Base-by-base conservation (phyloP, 2,113 vertebrate species). In the Indri indri region DNA sequence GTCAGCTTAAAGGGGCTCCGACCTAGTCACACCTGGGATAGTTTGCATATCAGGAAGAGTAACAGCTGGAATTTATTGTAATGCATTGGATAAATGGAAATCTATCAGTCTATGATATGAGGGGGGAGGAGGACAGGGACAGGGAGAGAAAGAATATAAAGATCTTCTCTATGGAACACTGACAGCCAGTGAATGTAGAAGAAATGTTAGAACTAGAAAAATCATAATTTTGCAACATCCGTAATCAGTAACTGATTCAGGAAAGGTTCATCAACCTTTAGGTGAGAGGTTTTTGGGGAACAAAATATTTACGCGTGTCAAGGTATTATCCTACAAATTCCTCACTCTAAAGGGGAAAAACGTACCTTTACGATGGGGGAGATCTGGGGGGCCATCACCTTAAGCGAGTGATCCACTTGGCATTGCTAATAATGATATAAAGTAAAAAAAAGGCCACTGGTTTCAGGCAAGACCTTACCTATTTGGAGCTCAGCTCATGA, bases 41-140 rank as follows among this genome's bases (percentile, higher is more conserved):
- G 5, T 27, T 14, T 79, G 32, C 32, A 23, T 6, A 13, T n/a
- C 18, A 52, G 40, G 20, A 66, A 37, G 40, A 95, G 32, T 22
- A 57, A 18, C 4, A 77, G 50, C 81, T 85, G 40, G 22, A 42
- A 6, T 10, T 74, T 34, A 57, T 5, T 66, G 11, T 30, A 71
- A 66, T 16, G 32, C 6, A 82, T 0, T 10, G 11, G 17, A 61
- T 14, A 79, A 45, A 81, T 22, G 83, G 40, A 76, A 45, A 47
- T 23, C 47, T 37, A 34, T 45, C 25, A 32, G 80, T 37, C 5
- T 7, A 77, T 1, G 20, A 57, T 17, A 18, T 5, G 66, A 42
- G 66, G 8, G 32, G 1, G 1, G 17, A 16, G 3, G 11, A 18
- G 8, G 9, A 42, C 9, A 59, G 32, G 74, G 20, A n/a, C 2